These are phyloP conservation scores for Episyrphus balteatus DNA, from an alignment of 1,140 invertebrate genomes.

Conservation along the genomic window DNA sequence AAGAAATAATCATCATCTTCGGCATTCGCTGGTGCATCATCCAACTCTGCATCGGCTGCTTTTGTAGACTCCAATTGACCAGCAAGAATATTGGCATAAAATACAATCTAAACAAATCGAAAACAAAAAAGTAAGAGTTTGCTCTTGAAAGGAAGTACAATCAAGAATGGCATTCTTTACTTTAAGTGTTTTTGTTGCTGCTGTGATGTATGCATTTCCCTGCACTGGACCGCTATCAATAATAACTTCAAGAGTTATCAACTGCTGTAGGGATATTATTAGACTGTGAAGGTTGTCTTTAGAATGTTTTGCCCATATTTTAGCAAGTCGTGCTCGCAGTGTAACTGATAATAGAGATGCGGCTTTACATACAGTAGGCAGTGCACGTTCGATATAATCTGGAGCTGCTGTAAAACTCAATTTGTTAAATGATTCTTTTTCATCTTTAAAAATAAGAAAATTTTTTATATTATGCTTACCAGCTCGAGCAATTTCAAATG, in stretches of 20 bases:
- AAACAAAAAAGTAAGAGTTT: slow-evolving; percentile 7
- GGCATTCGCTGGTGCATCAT: slow-evolving; percentile 10
- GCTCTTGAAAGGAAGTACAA: background rate
- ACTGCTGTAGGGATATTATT: slow-evolving; percentile 76
- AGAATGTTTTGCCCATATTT: slow-evolving; percentile 65
- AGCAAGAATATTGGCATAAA: slow-evolving; percentile 80
- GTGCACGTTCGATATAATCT: slow-evolving; percentile 71
- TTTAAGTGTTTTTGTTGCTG: slow-evolving; percentile 74
- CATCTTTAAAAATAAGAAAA: too few species aligned
- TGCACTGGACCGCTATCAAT: slow-evolving; percentile 66
- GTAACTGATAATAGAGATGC: slow-evolving; percentile 55
- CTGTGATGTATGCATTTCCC: slow-evolving; percentile 69
- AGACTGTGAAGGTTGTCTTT: slow-evolving; percentile 57
- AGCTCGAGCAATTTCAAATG: slow-evolving; percentile 77
- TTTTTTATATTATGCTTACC: too few species aligned
- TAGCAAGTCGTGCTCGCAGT: slow-evolving; percentile 70
- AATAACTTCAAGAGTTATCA: slow-evolving; percentile 73
- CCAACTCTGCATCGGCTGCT: slow-evolving; percentile 5
- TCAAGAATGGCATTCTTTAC: slow-evolving; percentile 22
- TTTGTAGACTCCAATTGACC: slow-evolving; percentile 54
- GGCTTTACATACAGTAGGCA: slow-evolving; percentile 72
- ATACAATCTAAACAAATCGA: slow-evolving; percentile 75
- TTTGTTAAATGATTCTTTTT: too few species aligned
- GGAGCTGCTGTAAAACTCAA: slow-evolving; percentile 40
- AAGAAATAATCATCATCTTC: slow-evolving; percentile 26